Percentiles rank a stretch among this genome's conserved stretches.
These are phyloP conservation scores for Synodontis membranacea DNA, from an alignment of 2,113 vertebrate genomes.

Conservation along the genomic window DNA sequence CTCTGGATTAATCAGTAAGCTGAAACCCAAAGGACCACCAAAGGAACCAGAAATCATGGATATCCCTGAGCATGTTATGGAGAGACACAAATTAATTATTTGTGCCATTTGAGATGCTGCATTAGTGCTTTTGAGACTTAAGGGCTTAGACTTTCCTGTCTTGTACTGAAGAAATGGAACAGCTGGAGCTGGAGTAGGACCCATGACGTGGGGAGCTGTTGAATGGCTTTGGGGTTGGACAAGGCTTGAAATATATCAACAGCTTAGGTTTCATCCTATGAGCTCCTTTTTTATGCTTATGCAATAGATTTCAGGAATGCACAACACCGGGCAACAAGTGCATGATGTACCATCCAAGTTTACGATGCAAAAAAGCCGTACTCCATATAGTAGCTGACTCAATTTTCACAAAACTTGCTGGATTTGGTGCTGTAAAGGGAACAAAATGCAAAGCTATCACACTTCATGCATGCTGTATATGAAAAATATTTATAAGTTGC, in stretches of 20 bases:
- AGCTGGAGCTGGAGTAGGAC: slow-evolving; percentile 51
- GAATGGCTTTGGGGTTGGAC: background rate
- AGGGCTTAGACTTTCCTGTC: slow-evolving; percentile 33
- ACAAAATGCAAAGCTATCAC: background rate
- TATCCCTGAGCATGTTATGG: slow-evolving; percentile 45
- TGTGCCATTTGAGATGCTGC: slow-evolving; percentile 41
- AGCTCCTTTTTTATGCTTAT: background rate
- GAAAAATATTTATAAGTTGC: background rate
- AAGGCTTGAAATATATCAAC: slow-evolving; percentile 6
- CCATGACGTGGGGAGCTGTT: slow-evolving; percentile 10
- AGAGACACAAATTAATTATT: background rate
- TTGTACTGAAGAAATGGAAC: slow-evolving; percentile 52
- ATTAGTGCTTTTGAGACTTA: slow-evolving; percentile 54
- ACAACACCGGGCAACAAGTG: background rate
- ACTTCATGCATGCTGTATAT: background rate
- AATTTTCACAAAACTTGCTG: background rate
- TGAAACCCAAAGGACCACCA: background rate
- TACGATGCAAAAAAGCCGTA: background rate
- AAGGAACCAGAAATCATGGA: background rate
- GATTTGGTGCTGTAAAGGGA: background rate
- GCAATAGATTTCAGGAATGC: background rate
- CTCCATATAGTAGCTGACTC: background rate
- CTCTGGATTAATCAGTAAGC: background rate
- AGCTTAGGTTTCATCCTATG: background rate
- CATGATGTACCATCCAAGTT: background rate